Conservation (phyloP, 2,888 invertebrate genomes). For the Xestoiulus laeticollis region DNA sequence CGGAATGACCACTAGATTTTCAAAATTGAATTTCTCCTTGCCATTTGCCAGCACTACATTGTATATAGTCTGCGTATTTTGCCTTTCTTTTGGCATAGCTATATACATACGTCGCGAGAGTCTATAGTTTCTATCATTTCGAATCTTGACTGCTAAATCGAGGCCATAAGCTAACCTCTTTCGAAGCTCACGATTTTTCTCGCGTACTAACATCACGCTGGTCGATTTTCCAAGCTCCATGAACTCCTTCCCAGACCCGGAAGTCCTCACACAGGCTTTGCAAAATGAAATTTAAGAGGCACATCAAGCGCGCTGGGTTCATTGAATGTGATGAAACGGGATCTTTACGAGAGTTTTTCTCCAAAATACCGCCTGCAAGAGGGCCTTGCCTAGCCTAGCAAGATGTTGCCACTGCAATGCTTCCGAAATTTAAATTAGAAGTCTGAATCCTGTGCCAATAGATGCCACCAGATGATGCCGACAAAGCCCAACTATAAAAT, state of each 20-base stretch:
- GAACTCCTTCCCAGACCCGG: not conserved
- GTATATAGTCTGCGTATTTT: not conserved
- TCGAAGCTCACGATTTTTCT: not conserved
- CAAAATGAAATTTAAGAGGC: slow-evolving; percentile 12
- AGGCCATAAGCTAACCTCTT: slow-evolving; percentile 9
- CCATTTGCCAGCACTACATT: not conserved
- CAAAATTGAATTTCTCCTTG: not conserved
- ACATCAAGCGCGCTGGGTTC: not conserved
- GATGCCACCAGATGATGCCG: slow-evolving; percentile 26
- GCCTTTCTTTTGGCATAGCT: not conserved
- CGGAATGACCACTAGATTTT: not conserved
- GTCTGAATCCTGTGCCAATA: not conserved
- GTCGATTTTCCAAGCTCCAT: not conserved
- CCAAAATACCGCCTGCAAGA: not conserved
- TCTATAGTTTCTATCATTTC: not conserved
- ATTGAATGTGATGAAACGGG: not conserved
- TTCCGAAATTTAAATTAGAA: slow-evolving; percentile 18
- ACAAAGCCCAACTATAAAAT: not conserved
- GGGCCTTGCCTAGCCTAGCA: not conserved
- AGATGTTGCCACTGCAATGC: not conserved
- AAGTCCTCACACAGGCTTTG: slow-evolving; percentile 16
- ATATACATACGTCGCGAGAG: not conserved
- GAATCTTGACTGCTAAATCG: not conserved
- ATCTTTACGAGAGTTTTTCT: not conserved
- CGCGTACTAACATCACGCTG: not conserved